Percentiles rank a stretch among this genome's conserved stretches.
These are phyloP conservation scores for Colletes latitarsis DNA, from an alignment of 1,140 invertebrate species.

Conservation along the genomic window DNA sequence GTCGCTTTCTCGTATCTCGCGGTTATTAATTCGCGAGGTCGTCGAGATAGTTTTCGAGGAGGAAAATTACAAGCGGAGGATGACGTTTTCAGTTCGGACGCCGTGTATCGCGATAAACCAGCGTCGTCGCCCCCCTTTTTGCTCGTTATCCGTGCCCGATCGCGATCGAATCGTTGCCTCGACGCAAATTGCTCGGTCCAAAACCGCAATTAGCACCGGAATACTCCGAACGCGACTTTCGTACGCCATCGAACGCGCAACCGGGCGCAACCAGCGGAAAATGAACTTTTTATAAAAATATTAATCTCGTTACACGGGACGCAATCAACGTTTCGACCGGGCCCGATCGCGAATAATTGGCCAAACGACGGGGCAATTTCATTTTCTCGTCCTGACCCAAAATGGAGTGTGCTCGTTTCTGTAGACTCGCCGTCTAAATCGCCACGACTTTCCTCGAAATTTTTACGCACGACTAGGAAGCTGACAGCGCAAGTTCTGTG, in stretches of 20 bases:
- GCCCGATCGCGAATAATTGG: too few relatives aligned
- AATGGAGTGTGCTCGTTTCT: too few relatives aligned
- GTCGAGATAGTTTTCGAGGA: not conserved
- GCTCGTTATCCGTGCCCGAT: constrained; percentile 27
- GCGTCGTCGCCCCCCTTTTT: not conserved
- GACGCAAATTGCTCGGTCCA: constrained; percentile 18
- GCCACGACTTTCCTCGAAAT: too few relatives aligned
- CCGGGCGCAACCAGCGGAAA: too few relatives aligned
- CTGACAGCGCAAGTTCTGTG: too few relatives aligned
- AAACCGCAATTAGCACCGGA: constrained; percentile 34
- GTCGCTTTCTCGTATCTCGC: constrained; percentile 48
- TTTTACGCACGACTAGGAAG: too few relatives aligned
- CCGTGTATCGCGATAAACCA: constrained; percentile 10
- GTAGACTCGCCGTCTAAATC: too few relatives aligned
- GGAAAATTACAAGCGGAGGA: constrained; percentile 5
- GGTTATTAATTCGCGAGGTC: constrained; percentile 45
- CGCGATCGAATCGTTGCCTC: constrained; percentile 8
- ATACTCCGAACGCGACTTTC: not conserved
- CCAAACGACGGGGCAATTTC: too few relatives aligned
- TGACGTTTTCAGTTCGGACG: not conserved
- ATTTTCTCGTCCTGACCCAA: too few relatives aligned
- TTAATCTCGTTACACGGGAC: not conserved
- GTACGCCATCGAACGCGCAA: not conserved
- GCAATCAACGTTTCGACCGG: too few relatives aligned
- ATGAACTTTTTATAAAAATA: not conserved